These are phyloP conservation scores for Cottoperca gobio DNA, from an alignment of 2,797 vertebrate species.

Conservation along the genomic window DNA sequence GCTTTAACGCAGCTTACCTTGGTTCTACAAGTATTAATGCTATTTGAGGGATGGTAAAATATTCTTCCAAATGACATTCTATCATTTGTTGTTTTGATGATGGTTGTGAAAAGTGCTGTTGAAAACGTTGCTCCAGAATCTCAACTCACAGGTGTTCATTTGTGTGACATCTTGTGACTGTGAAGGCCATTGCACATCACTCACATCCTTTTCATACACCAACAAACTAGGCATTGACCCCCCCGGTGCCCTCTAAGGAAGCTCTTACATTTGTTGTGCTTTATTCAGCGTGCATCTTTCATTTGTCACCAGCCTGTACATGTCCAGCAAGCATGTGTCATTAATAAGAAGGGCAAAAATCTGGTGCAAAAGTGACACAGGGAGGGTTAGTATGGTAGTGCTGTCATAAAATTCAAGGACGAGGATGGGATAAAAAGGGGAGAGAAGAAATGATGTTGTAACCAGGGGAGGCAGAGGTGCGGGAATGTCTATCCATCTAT, in stretches of 20 bases:
- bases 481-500: slow-evolving; percentile 69
- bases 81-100: background rate
- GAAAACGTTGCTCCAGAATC: background rate
- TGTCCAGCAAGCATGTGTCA: background rate
- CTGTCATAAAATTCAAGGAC: slow-evolving; percentile 28
- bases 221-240: background rate
- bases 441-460: slow-evolving; percentile 54
- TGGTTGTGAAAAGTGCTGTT: background rate
- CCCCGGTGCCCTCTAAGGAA: background rate
- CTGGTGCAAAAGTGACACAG: slow-evolving; percentile 36
- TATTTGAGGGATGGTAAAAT: background rate
- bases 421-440: slow-evolving; percentile 45
- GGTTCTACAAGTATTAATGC: background rate
- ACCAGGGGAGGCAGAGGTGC: slow-evolving; percentile 44
- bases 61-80: background rate
- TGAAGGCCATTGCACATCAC: slow-evolving; percentile 1
- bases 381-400: slow-evolving; percentile 16
- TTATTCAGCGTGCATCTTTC: background rate
- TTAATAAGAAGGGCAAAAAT: slow-evolving; percentile 10
- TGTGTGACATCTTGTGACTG: background rate
- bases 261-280: slow-evolving; percentile 6
- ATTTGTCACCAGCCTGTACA: background rate
- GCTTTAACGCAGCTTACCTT: background rate
- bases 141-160: no score
- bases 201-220: slow-evolving; percentile 7